These are phyloP conservation scores for Botia kubotai DNA, from an alignment of 2,797 vertebrate species.

Conservation along the genomic window DNA sequence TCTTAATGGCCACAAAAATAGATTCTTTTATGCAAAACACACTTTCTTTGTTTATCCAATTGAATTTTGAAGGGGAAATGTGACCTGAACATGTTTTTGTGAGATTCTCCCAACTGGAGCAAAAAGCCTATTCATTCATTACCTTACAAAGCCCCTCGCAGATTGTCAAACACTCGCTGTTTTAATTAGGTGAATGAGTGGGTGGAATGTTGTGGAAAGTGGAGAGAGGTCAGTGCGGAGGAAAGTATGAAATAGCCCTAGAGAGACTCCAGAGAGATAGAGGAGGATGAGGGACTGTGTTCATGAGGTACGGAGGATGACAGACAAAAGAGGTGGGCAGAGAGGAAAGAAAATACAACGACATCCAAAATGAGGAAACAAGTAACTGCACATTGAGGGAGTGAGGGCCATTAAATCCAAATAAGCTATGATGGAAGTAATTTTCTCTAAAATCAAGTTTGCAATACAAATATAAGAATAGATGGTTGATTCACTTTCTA, in stretches of 20 bases:
- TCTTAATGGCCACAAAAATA: neutral
- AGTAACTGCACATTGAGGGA: neutral
- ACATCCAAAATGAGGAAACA: neutral
- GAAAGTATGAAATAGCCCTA: constrained; percentile 37
- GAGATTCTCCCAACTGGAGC: constrained; percentile 21
- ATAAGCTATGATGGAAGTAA: neutral
- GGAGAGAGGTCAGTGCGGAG: constrained; percentile 45
- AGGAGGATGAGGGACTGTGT: constrained; percentile 37
- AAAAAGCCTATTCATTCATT: constrained; percentile 38
- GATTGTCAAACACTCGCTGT: constrained; percentile 23
- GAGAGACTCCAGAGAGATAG: constrained; percentile 38
- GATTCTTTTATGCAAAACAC: too few species aligned
- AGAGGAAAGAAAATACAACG: constrained; percentile 11
- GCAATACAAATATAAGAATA: neutral
- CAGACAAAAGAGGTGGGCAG: neutral
- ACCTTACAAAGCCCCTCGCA: constrained; percentile 39
- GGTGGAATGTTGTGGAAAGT: constrained; percentile 49
- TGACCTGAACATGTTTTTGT: neutral
- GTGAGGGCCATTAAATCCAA: neutral
- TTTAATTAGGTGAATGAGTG: constrained; percentile 51
- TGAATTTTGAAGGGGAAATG: neutral
- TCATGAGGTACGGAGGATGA: constrained; percentile 8
- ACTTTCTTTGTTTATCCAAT: neutral
- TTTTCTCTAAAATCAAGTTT: constrained; percentile 8
- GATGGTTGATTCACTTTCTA: constrained; percentile 4